These are phyloP conservation scores for Plebejus argus DNA, from an alignment of 2,888 invertebrate genomes.

Conservation along the genomic window DNA sequence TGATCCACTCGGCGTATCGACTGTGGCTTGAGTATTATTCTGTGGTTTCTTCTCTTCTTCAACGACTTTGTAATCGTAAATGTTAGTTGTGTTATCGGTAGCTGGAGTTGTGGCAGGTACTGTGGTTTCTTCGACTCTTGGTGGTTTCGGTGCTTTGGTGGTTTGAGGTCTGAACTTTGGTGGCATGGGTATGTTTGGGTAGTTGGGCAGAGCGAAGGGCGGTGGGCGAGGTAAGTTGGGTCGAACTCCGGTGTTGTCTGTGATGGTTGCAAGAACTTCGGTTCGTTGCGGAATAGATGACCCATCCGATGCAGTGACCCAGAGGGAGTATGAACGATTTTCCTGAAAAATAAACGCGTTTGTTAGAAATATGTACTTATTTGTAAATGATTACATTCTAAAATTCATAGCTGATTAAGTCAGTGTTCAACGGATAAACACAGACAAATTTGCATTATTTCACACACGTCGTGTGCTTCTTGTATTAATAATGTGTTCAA, in stretches of 20 bases:
- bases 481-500: no score
- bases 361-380: neutral
- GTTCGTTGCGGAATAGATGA: constrained; percentile 64
- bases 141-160: constrained; percentile 59
- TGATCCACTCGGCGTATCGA: constrained; percentile 60
- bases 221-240: constrained; percentile 60
- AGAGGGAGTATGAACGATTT: constrained; percentile 67
- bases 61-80: constrained; percentile 49
- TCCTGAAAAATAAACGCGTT: constrained; percentile 55
- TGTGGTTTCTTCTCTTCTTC: constrained; percentile 50
- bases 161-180: constrained; percentile 54
- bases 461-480: no score
- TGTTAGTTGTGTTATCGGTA: constrained; percentile 52
- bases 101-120: constrained; percentile 61
- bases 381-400: no score
- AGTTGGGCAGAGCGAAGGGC: constrained; percentile 52
- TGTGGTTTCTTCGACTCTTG: constrained; percentile 51
- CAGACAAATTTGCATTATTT: no score
- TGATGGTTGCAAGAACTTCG: constrained; percentile 67
- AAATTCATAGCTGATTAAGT: no score
- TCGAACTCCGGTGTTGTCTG: constrained; percentile 57
- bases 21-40: constrained; percentile 54
- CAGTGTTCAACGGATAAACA: no score
- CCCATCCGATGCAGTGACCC: constrained; percentile 70
- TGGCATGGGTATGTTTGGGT: constrained; percentile 46